Conservation (phyloP, 2,888 invertebrate genomes). For the Allacma fusca region DNA sequence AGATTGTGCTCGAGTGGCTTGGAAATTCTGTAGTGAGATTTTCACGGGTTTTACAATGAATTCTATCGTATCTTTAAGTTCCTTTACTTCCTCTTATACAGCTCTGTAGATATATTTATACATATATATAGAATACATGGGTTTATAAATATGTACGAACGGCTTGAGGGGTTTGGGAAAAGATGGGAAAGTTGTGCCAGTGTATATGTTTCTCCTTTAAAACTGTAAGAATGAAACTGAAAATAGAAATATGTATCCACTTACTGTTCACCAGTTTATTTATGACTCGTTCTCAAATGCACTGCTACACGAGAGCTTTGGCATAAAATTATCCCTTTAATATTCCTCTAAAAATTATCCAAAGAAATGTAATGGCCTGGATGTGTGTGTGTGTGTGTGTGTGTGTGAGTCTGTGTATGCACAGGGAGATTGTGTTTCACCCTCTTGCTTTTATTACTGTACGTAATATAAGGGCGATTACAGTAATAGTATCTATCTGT, state of each 20-base stretch:
- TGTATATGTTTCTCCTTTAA: neutral
- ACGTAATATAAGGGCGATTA: neutral
- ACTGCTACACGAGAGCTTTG: neutral
- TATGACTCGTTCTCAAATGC: constrained; percentile 44
- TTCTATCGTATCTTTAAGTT: no score
- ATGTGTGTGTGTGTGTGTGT: neutral
- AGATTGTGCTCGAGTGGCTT: constrained; percentile 21
- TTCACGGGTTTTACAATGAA: no score
- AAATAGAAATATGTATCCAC: no score
- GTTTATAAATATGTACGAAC: no score
- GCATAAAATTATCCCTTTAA: constrained; percentile 47
- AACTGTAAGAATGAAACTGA: neutral
- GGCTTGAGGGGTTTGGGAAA: no score
- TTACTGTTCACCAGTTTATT: constrained; percentile 27
- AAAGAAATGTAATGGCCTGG: constrained; percentile 15
- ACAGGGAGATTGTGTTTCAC: no score
- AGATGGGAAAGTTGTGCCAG: neutral
- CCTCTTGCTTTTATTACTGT: no score
- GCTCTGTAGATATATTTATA: no score
- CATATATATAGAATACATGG: no score
- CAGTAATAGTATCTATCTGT: neutral
- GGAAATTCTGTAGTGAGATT: constrained; percentile 22
- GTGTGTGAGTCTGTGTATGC: no score
- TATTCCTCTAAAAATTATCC: constrained; percentile 48
- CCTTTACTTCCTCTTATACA: no score